phyloP scores from a whole-genome alignment of 2,888 invertebrate genomes.

The Acronicta aceris region DNA sequence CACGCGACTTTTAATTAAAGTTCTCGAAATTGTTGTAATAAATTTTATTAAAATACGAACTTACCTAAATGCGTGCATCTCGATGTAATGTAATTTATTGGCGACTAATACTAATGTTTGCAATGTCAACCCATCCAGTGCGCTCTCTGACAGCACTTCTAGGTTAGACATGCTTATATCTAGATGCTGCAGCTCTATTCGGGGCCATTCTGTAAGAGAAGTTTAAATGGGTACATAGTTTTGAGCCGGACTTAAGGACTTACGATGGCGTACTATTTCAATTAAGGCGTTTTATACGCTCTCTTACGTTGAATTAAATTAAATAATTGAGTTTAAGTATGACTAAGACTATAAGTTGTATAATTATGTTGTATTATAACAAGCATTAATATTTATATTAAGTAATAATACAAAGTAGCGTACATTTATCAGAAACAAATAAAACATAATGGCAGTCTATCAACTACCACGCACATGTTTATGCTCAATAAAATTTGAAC shows the following conservation, averaged over 20 bases:
- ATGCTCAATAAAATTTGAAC: neutral
- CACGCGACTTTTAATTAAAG: constrained; percentile 49
- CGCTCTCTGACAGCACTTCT: constrained; percentile 94
- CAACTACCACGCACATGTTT: neutral
- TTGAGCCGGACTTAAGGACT: constrained; percentile 47
- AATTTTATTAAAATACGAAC: constrained; percentile 46
- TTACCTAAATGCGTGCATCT: constrained; percentile 94
- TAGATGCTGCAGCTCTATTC: constrained; percentile 94
- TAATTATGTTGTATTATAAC: too few species aligned
- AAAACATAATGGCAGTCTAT: constrained; percentile 1
- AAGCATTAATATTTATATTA: neutral
- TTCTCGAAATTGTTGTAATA: constrained; percentile 43
- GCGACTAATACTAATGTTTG: constrained; percentile 95
- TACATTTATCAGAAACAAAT: neutral
- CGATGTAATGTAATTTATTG: constrained; percentile 94
- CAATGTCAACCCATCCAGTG: constrained; percentile 92
- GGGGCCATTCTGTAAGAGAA: constrained; percentile 92
- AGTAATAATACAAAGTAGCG: too few species aligned
- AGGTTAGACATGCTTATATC: constrained; percentile 95
- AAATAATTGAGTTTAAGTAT: constrained; percentile 7
- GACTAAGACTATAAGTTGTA: too few species aligned
- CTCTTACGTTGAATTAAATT: constrained; percentile 25
- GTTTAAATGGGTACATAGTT: constrained; percentile 59
- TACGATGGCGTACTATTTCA: constrained; percentile 42
- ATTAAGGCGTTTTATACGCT: constrained; percentile 48